These are phyloP conservation scores for Dolichopus griseipennis DNA, from an alignment of 2,888 invertebrate species.

Conservation along the genomic window DNA sequence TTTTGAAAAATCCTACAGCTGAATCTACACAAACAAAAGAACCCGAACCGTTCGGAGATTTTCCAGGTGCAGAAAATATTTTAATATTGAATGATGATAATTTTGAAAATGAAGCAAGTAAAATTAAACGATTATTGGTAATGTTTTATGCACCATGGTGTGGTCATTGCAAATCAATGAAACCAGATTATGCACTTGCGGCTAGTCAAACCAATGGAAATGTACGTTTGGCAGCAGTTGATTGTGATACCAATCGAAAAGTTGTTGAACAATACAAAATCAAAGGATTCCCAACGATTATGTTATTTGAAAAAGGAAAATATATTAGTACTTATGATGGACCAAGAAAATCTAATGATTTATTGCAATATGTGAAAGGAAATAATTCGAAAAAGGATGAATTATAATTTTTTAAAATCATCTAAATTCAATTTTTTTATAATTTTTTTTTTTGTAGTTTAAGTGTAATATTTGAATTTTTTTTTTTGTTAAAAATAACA, in stretches of 20 bases:
- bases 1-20: conserved; percentile 26
- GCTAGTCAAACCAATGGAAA: conserved; percentile 36
- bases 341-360: conserved; percentile 48
- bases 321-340: conserved; percentile 50
- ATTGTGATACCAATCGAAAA: conserved; percentile 55
- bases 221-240: conserved; percentile 51
- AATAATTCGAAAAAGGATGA: conserved; percentile 27
- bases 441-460: background rate
- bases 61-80: conserved; percentile 42
- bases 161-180: conserved; percentile 59
- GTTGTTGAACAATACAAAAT: conserved; percentile 53
- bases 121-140: conserved; percentile 68
- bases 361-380: conserved; percentile 46
- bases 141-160: conserved; percentile 87
- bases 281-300: conserved; percentile 59
- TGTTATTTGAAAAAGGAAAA: conserved; percentile 51
- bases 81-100: conserved; percentile 50
- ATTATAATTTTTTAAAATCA: conserved; percentile 23
- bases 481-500: background rate
- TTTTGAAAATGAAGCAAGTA: conserved; percentile 61
- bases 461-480: background rate
- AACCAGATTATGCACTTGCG: conserved; percentile 55
- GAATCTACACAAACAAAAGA: conserved; percentile 33
- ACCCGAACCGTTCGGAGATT: conserved; percentile 42
- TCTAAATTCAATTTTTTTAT: too few species aligned